A percentile compares a stretch with the other conserved stretches of the same genome.
Conservation (phyloP, 2,113 vertebrate species). For the Chascanopsetta lugubris region DNA sequence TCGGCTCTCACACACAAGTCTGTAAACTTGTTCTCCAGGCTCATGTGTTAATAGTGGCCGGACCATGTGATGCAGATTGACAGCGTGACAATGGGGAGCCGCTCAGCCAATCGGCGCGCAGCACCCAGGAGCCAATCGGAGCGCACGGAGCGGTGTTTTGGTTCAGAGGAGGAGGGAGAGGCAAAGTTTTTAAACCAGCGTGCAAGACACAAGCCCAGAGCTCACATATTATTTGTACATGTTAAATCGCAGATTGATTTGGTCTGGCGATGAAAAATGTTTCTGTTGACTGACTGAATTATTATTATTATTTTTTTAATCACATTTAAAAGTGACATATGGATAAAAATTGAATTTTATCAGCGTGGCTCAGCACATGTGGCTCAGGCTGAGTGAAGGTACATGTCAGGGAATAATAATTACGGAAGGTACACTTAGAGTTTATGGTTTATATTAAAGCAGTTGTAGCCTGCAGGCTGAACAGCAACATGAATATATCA, state of each 20-base stretch:
- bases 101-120: conserved; percentile 87
- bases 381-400: background rate
- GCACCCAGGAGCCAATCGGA: conserved; percentile 56
- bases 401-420: too few relatives aligned
- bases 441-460: background rate
- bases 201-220: conserved; percentile 15
- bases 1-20: conserved; percentile 77
- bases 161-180: conserved; percentile 56
- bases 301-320: background rate
- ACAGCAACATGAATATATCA: background rate
- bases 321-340: background rate
- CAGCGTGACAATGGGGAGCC: conserved; percentile 84
- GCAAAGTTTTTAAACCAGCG: conserved; percentile 61
- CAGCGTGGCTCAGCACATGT: background rate
- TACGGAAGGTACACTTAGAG: background rate
- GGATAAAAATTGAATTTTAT: background rate
- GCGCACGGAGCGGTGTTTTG: conserved; percentile 58
- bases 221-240: too few relatives aligned
- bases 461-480: background rate
- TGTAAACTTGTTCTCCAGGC: conserved; percentile 79
- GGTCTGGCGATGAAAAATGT: background rate
- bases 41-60: conserved; percentile 82
- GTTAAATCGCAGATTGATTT: conserved; percentile 2
- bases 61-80: conserved; percentile 87
- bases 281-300: background rate